phyloP scores from a whole-genome alignment of 2,888 invertebrate genomes.

The Teleiodes luculella region DNA sequence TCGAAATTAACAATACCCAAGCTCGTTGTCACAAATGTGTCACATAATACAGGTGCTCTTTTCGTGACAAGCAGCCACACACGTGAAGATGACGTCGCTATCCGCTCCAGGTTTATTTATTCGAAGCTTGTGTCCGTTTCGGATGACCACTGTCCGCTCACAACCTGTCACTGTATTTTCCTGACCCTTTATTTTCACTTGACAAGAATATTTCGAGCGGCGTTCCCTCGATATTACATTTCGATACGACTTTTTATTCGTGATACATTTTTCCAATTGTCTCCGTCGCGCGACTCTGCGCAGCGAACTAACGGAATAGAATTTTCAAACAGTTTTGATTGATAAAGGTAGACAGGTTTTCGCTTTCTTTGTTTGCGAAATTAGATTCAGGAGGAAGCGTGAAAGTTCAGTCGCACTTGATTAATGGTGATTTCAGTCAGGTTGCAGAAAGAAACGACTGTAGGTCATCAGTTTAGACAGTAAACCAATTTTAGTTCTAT shows the following conservation, averaged over 20 bases:
- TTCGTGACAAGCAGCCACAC: conserved; percentile 48
- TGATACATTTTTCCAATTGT: conserved; percentile 77
- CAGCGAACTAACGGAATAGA: conserved; percentile 73
- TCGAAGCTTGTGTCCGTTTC: conserved; percentile 63
- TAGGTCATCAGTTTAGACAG: conserved; percentile 46
- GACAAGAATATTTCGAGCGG: conserved; percentile 72
- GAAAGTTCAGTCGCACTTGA: conserved; percentile 72
- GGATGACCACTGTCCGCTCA: conserved; percentile 72
- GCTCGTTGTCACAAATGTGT: conserved; percentile 56
- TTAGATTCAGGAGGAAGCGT: conserved; percentile 71
- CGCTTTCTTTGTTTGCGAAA: conserved; percentile 76
- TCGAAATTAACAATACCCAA: conserved; percentile 52
- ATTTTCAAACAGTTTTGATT: conserved; percentile 77
- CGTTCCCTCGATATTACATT: conserved; percentile 74
- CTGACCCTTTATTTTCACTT: conserved; percentile 76
- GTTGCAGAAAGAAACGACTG: conserved; percentile 57
- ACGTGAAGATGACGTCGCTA: conserved; percentile 63
- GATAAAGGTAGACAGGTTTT: conserved; percentile 77
- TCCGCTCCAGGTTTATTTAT: conserved; percentile 71
- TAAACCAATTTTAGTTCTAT: conserved; percentile 36
- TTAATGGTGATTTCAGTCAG: conserved; percentile 67
- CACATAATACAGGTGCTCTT: conserved; percentile 55
- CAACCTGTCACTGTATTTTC: conserved; percentile 73
- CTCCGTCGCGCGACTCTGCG: conserved; percentile 59
- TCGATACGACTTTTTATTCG: conserved; percentile 75